Evolutionary conservation across 2,888 invertebrate genomes (phyloP).

Genomic region (Macrophya alboannulata): DNA sequence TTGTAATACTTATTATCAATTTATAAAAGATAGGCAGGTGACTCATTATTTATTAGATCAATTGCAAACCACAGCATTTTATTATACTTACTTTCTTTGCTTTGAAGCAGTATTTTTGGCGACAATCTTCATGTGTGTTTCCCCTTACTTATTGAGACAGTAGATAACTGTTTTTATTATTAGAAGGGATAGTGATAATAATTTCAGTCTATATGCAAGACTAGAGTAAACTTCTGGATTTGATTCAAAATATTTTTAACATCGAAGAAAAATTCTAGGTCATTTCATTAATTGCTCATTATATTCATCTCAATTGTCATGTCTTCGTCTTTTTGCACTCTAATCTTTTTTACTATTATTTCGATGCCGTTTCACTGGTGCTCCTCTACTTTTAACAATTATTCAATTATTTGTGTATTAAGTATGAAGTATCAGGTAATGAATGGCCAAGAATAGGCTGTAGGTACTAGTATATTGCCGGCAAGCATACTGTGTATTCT

Average conservation of each 20-base stretch:
- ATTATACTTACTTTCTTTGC: neutral
- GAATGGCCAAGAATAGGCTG: neutral
- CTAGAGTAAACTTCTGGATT: neutral
- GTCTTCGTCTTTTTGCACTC: neutral
- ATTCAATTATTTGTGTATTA: neutral
- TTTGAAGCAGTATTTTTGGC: neutral
- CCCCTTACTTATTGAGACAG: neutral
- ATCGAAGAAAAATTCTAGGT: neutral
- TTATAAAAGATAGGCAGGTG: neutral
- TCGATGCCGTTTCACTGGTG: neutral
- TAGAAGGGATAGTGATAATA: neutral
- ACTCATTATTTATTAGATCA: neutral
- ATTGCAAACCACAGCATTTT: neutral
- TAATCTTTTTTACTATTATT: neutral
- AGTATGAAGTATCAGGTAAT: neutral
- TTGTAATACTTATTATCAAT: neutral
- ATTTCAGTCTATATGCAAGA: neutral
- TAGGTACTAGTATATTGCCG: neutral
- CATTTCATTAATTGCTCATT: neutral
- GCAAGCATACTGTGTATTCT: conserved; percentile 2
- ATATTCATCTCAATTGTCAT: neutral
- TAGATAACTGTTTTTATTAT: neutral
- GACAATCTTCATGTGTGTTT: neutral
- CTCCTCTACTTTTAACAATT: neutral
- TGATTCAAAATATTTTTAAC: neutral